Base-by-base conservation (phyloP, 2,797 vertebrate species). In the Hafferia zeledoni region DNA sequence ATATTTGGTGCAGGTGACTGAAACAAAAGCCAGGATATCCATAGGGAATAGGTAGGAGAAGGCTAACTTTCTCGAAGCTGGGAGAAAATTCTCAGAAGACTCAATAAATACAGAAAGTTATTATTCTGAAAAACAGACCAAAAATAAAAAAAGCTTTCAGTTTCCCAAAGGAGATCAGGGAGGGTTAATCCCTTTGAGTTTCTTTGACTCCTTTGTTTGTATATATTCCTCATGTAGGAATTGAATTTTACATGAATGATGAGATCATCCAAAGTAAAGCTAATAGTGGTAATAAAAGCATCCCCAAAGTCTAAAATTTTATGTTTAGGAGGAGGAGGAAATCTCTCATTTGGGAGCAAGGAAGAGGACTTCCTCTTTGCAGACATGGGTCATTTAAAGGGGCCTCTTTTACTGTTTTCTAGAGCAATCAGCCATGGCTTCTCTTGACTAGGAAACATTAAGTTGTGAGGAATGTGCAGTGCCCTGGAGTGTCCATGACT, bases 201-300 rank as follows among this genome's bases (percentile, higher is more conserved):
- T 95, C 63, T 92, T 90, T 92, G 77, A 92, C 53, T 31, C 27
- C 35, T 95, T 78, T 53, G 53, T 89, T 96, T 89, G 57, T 75
- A 33, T 60, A 22, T 89, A 69, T 85, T 90, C 46, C 57, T 89
- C 52, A 64, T 43, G 53, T 35, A 95, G 76, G 61, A 95, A 47
- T 18, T 78, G 47, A 72, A 76, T 94, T 95, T 92, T 89, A 76
- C 65, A 50, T 87, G 88, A 90, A 69, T 87, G 87, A 90, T 95
- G 92, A 95, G 57, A 71, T 97, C 93, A 95, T 91, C 56, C n/a
- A 55, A 76, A 83, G 9, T 83, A 85, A 94, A 93, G 47, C 49
- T 90, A 89, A 82, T 41, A 75, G 55, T 55, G 37, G 80, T 78
- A 94, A 86, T 83, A 93, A 74, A 95, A 89, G 30, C 59, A 61